phyloP scores from a whole-genome alignment of 2,888 invertebrate species.

The Drosophila melanocephala region DNA sequence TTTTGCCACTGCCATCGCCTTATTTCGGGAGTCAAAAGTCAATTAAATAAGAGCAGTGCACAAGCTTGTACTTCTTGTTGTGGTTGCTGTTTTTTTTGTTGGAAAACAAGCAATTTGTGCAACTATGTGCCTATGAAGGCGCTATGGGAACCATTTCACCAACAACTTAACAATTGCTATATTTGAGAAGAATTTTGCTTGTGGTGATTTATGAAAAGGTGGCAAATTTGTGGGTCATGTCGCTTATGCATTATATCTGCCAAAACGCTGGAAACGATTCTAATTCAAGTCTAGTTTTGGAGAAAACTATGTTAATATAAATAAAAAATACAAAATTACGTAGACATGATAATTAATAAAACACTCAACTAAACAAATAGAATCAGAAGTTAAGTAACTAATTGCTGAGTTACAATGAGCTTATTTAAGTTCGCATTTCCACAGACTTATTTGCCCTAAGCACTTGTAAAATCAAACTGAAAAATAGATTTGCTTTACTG shows the following conservation, averaged over 20 bases:
- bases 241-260: constrained; percentile 5
- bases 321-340: no score
- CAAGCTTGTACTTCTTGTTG: constrained; percentile 72
- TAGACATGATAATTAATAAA: no score
- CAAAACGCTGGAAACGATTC: not conserved
- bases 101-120: constrained; percentile 76
- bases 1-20: constrained; percentile 57
- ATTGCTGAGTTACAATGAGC: not conserved
- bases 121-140: constrained; percentile 58
- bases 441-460: not conserved
- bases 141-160: constrained; percentile 77
- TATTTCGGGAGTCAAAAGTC: constrained; percentile 83
- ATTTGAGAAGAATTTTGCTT: constrained; percentile 42
- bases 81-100: constrained; percentile 37
- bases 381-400: not conserved
- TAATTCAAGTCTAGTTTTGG: constrained; percentile 26
- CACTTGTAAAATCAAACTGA: not conserved
- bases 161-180: constrained; percentile 27
- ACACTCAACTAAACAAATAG: no score
- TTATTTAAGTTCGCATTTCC: not conserved
- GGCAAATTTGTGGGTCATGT: constrained; percentile 50
- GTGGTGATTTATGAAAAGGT: constrained; percentile 63
- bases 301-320: not conserved
- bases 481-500: constrained; percentile 1
- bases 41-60: constrained; percentile 84